A percentile compares a stretch with the other conserved stretches of the same genome.
Evolutionary conservation across 2,113 vertebrate genomes (phyloP).

Genomic region (Labrus mixtus): DNA sequence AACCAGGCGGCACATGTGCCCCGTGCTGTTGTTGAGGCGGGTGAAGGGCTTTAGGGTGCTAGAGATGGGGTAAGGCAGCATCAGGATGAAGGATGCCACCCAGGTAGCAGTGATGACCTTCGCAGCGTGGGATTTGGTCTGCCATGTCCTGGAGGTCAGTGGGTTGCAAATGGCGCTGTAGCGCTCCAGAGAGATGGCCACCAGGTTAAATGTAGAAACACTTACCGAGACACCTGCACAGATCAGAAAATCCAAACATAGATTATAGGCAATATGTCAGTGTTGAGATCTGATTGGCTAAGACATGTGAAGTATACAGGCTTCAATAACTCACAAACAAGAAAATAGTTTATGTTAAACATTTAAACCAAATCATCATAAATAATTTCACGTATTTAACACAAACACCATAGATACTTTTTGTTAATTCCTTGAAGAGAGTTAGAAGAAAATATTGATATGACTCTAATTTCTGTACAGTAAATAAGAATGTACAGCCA

Average conservation of each 20-base stretch:
- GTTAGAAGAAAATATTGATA: too few relatives aligned
- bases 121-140: slow-evolving; percentile 95
- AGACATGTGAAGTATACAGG: too few relatives aligned
- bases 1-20: slow-evolving; percentile 93
- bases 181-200: slow-evolving; percentile 97
- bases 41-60: slow-evolving; percentile 92
- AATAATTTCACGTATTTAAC: too few relatives aligned
- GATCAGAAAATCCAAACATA: background rate
- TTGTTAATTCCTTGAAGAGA: too few relatives aligned
- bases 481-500: background rate
- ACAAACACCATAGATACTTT: too few relatives aligned
- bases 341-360: too few relatives aligned
- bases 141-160: slow-evolving; percentile 93
- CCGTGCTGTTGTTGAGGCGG: slow-evolving; percentile 91
- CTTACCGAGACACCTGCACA: slow-evolving; percentile 92
- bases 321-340: too few relatives aligned
- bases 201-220: slow-evolving; percentile 96
- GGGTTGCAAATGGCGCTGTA: slow-evolving; percentile 98
- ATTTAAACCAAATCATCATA: too few relatives aligned
- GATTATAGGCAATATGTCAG: background rate
- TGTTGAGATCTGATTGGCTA: too few relatives aligned
- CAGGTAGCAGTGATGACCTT: slow-evolving; percentile 95
- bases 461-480: too few relatives aligned
- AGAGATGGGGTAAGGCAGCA: slow-evolving; percentile 96
- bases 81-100: slow-evolving; percentile 91